phyloP scores from a whole-genome alignment of 2,113 vertebrate species.

The Pelobates fuscus region DNA sequence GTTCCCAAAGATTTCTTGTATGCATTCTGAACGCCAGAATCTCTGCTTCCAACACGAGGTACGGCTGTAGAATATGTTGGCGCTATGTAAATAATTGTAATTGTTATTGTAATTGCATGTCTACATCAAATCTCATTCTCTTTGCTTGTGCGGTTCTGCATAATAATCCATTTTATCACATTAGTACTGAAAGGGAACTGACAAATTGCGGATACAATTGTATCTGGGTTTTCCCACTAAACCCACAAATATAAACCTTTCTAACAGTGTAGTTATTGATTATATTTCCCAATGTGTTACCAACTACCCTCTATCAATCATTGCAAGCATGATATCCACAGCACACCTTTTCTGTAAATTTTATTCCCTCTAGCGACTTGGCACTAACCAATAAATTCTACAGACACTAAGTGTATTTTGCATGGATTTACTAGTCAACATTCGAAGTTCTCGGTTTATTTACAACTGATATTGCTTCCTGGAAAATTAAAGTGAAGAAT shows the following conservation, averaged over 20 bases:
- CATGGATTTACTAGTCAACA: slow-evolving; percentile 36
- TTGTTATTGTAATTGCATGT: too few species aligned
- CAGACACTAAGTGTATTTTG: slow-evolving; percentile 41
- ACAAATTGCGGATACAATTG: neutral
- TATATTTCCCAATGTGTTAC: slow-evolving; percentile 13
- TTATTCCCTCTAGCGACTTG: slow-evolving; percentile 35
- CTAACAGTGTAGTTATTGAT: slow-evolving; percentile 11
- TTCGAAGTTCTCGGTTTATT: slow-evolving; percentile 29
- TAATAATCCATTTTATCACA: neutral
- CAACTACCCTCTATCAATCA: slow-evolving; percentile 33
- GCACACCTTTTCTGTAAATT: slow-evolving; percentile 31
- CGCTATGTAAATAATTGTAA: too few species aligned
- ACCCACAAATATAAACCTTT: slow-evolving; percentile 5
- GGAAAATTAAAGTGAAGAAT: slow-evolving; percentile 31
- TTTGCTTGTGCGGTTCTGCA: neutral
- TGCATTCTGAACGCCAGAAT: neutral
- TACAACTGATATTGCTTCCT: slow-evolving; percentile 30
- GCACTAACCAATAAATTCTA: slow-evolving; percentile 30
- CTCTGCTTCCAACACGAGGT: too few species aligned
- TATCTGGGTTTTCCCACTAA: neutral
- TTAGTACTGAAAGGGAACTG: neutral
- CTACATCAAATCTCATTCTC: neutral
- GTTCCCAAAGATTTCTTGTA: neutral
- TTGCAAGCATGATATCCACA: slow-evolving; percentile 28
- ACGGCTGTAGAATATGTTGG: too few species aligned